Conservation (phyloP, 2,797 vertebrate species). For the Cephalopachus bancanus region DNA sequence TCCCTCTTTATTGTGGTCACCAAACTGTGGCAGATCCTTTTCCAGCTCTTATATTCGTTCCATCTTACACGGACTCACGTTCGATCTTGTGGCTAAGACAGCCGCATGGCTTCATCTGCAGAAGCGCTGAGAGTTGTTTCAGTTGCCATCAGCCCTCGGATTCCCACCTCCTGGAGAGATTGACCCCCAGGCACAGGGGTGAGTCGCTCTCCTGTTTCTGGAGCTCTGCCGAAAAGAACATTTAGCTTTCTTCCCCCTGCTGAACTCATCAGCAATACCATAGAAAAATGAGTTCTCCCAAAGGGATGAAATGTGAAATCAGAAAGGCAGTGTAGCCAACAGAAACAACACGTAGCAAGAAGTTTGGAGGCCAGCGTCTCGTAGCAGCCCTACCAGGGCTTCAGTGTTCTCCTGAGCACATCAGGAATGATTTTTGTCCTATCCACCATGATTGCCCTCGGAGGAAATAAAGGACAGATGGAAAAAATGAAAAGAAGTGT, state of each 20-base stretch:
- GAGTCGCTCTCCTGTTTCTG: background rate
- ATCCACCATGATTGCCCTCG: background rate
- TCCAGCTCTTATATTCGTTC: background rate
- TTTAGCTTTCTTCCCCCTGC: background rate
- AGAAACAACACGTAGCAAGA: background rate
- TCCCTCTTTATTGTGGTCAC: background rate
- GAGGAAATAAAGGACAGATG: background rate
- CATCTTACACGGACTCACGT: accelerated
- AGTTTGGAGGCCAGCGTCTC: background rate
- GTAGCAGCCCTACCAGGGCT: accelerated
- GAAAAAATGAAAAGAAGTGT: background rate
- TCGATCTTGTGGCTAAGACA: background rate
- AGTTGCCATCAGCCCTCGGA: background rate
- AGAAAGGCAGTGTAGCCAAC: background rate
- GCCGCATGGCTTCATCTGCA: background rate
- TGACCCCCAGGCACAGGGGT: accelerated
- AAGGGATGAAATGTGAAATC: background rate
- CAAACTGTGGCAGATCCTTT: accelerated
- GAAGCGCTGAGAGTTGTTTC: background rate
- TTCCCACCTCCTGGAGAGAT: too few species aligned
- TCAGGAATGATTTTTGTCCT: background rate
- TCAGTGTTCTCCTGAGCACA: background rate
- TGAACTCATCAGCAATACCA: background rate
- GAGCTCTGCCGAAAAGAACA: background rate
- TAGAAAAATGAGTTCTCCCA: background rate